Conservation (phyloP, 2,113 vertebrate species). For the Chauna torquata region DNA sequence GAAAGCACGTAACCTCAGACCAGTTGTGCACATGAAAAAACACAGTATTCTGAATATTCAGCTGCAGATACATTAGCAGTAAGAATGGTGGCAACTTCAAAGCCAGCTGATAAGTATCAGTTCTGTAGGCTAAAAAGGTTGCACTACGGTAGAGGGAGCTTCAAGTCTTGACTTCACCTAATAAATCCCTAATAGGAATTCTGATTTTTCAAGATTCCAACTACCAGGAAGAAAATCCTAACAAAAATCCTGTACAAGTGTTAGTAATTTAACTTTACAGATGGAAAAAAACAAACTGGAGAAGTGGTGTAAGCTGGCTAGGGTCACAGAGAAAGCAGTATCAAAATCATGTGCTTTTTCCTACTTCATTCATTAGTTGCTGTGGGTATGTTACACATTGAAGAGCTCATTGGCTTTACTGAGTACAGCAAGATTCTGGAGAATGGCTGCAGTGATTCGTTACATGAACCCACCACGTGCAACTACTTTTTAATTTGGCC, state of each 20-base stretch:
- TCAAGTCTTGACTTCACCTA: neutral
- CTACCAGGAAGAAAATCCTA: neutral
- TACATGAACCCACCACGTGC: neutral
- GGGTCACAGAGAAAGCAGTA: neutral
- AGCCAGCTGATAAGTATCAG: neutral
- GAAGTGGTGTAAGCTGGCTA: neutral
- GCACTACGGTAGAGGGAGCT: neutral
- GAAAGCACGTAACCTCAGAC: neutral
- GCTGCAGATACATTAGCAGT: neutral
- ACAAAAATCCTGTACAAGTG: neutral
- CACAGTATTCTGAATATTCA: neutral
- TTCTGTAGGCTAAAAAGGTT: neutral
- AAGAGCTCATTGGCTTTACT: neutral
- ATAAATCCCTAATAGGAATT: neutral
- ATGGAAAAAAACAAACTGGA: neutral
- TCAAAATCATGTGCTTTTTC: neutral
- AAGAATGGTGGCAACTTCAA: neutral
- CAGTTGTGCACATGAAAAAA: neutral
- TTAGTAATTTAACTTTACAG: neutral
- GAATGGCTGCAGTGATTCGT: neutral
- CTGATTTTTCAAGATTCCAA: neutral
- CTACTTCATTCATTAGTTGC: neutral
- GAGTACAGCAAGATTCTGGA: neutral
- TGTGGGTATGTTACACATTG: neutral
- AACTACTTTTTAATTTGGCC: neutral